phyloP scores from a whole-genome alignment of 2,888 invertebrate species.

The Laothoe populi region DNA sequence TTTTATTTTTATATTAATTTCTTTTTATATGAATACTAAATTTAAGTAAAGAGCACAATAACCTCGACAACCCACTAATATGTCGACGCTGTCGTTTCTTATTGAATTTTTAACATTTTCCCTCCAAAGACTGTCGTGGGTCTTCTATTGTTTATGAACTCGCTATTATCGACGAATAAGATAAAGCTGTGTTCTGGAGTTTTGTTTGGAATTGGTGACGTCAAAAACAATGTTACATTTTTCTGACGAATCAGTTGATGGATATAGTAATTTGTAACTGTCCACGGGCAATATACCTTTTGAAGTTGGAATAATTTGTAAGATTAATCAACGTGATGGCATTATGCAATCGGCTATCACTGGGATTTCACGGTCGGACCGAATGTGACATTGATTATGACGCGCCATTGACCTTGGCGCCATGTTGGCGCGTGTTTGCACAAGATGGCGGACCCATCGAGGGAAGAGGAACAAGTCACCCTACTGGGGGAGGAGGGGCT shows the following conservation, averaged over 20 bases:
- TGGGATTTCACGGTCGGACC: constrained; percentile 44
- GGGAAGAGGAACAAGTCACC: constrained; percentile 98
- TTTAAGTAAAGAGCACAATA: constrained; percentile 50
- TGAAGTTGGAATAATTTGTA: constrained; percentile 35
- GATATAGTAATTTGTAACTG: constrained; percentile 46
- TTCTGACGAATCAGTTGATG: constrained; percentile 44
- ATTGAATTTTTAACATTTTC: constrained; percentile 55
- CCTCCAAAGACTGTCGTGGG: constrained; percentile 62
- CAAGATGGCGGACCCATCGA: constrained; percentile 98
- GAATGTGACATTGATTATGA: constrained; percentile 88
- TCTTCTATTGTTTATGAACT: constrained; percentile 51
- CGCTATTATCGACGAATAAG: constrained; percentile 54
- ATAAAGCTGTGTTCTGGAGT: constrained; percentile 44
- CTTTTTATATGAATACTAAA: constrained; percentile 34
- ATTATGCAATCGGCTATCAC: constrained; percentile 26
- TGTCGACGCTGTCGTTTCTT: constrained; percentile 53
- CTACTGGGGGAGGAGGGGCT: constrained; percentile 98
- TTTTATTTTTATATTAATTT: constrained; percentile 50
- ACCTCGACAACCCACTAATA: constrained; percentile 59
- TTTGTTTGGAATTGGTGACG: constrained; percentile 41
- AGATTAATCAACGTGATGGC: constrained; percentile 36
- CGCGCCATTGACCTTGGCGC: constrained; percentile 86
- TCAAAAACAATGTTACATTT: constrained; percentile 69
- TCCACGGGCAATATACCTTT: constrained; percentile 35
- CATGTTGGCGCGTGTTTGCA: constrained; percentile 83